Base-by-base conservation (phyloP, 37 sponge, comb jelly and placozoan species). In the Diacarnus erythraeanus region DNA sequence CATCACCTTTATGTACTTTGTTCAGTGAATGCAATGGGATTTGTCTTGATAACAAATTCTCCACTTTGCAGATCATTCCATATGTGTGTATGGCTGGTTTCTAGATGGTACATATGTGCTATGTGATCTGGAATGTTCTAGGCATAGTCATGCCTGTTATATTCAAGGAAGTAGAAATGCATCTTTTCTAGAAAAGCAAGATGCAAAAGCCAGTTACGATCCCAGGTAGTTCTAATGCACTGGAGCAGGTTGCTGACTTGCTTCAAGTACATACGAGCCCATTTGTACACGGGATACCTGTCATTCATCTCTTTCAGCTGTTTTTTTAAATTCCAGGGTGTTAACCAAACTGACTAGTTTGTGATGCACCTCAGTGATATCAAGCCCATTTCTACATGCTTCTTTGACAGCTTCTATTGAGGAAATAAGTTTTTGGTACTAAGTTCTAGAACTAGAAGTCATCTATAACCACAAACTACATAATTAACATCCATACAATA, bases 51-150 rank as follows among this genome's bases (percentile, higher is more conserved):
- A 54, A 54, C 56, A 54, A 54, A 54, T 17, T 17, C 10, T 54
- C 56, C 56, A 54, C 56, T 54, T 54, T 54, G 56, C 56, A 54
- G 56, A 54, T 54, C 56, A 54, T 54, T 54, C 56, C 17, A 54
- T 54, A 54, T 54, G 56, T 54, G 56, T 54, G 56, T 10, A 54
- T 54, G 56, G 56, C 56, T 54, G 56, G 17, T 54, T 54, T n/a
- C n/a, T n/a, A n/a, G n/a, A n/a, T n/a, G n/a, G n/a, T n/a, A n/a
- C n/a, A n/a, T n/a, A n/a, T n/a, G n/a, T n/a, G n/a, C n/a, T n/a
- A n/a, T n/a, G n/a, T n/a, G n/a, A n/a, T n/a, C n/a, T n/a, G n/a
- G n/a, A n/a, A n/a, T n/a, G n/a, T n/a, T n/a, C n/a, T n/a, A n/a
- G n/a, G n/a, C n/a, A n/a, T n/a, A n/a, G n/a, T 54, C 56, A 10